Percentiles rank a stretch among this genome's conserved stretches.
These are phyloP conservation scores for Schizaphis graminum DNA, from an alignment of 2,888 invertebrate genomes.

Conservation along the genomic window DNA sequence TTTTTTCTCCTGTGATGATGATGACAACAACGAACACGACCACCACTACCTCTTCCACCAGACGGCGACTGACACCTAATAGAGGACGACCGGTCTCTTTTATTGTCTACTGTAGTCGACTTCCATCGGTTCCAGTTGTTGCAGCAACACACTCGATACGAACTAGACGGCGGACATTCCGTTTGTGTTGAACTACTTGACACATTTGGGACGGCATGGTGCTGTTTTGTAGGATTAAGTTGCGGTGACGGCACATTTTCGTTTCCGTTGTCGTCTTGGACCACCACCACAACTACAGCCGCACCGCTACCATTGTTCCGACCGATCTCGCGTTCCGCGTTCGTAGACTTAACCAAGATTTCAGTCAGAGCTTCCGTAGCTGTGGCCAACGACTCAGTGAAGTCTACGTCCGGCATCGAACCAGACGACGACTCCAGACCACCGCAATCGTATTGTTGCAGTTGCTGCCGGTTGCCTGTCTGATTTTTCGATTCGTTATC, in stretches of 20 bases:
- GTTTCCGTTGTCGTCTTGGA: constrained; percentile 45
- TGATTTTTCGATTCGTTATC: constrained; percentile 47
- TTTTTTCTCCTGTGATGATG: constrained; percentile 45
- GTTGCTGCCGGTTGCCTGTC: background rate
- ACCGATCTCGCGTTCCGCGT: background rate
- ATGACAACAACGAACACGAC: constrained; percentile 36
- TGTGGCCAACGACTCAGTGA: constrained; percentile 47
- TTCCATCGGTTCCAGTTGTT: constrained; percentile 56
- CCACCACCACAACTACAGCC: background rate
- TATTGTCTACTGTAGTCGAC: background rate
- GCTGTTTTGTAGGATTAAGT: background rate
- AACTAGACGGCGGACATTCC: constrained; percentile 24
- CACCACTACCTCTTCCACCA: constrained; percentile 24
- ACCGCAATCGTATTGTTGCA: constrained; percentile 33
- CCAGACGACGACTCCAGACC: background rate
- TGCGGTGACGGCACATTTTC: background rate
- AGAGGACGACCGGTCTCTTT: background rate
- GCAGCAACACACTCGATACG: constrained; percentile 46
- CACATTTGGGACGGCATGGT: background rate
- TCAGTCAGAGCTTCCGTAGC: constrained; percentile 53
- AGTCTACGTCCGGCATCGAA: constrained; percentile 38
- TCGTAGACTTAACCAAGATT: constrained; percentile 35
- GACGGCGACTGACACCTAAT: constrained; percentile 17
- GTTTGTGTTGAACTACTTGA: constrained; percentile 60
- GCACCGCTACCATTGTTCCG: background rate